Evolutionary conservation across 1,140 invertebrate genomes (phyloP).

Genomic region (Magallana ariakensis): DNA sequence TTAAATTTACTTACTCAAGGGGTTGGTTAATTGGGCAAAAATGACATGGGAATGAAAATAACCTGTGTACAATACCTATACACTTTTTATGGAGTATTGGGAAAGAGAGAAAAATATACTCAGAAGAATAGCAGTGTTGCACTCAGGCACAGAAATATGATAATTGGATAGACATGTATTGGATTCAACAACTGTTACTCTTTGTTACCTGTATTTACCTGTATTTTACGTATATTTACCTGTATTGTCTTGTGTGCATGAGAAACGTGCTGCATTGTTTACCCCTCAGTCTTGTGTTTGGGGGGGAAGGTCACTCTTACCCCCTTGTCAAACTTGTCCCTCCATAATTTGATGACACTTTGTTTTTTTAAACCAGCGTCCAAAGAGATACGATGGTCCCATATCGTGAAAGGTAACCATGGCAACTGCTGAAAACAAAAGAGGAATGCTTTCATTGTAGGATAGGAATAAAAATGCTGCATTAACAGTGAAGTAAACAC

Average conservation of each 20-base stretch:
- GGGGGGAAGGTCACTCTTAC: not conserved
- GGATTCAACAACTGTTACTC: too few species aligned
- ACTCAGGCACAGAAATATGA: not conserved
- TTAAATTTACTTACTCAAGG: too few species aligned
- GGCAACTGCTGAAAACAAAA: not conserved
- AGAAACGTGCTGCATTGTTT: not conserved
- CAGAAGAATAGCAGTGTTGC: not conserved
- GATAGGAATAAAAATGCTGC: conserved; percentile 4
- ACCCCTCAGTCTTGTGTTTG: not conserved
- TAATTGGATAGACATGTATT: too few species aligned
- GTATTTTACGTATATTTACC: not conserved
- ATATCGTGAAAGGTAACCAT: conserved; percentile 69
- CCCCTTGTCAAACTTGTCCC: conserved; percentile 19
- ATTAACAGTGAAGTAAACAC: not conserved
- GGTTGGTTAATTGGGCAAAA: too few species aligned
- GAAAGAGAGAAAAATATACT: not conserved
- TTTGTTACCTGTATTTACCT: too few species aligned
- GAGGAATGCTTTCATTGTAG: conserved; percentile 36
- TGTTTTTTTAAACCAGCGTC: conserved; percentile 15
- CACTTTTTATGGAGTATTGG: not conserved
- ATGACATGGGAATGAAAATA: not conserved
- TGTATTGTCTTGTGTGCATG: conserved; percentile 11
- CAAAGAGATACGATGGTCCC: conserved; percentile 69
- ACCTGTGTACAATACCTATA: not conserved
- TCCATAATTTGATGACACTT: conserved; percentile 52